phyloP scores from a whole-genome alignment of 2,797 vertebrate species.

The Coregonus sp. region DNA sequence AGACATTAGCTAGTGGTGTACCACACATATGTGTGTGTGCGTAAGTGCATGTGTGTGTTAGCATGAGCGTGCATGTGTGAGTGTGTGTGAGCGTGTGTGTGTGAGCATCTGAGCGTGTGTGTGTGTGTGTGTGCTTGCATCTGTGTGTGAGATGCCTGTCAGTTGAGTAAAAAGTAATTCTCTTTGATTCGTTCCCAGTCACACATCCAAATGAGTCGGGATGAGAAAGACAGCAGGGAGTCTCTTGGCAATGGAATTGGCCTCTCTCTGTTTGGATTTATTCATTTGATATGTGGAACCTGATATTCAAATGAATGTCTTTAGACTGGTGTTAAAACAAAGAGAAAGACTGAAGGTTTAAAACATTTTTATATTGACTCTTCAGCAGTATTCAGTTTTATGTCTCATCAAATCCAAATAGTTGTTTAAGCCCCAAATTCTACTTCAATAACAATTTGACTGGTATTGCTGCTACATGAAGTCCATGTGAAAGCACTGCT shows the following conservation, averaged over 20 bases:
- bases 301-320: conserved; percentile 41
- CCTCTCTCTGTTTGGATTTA: conserved; percentile 47
- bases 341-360: not conserved
- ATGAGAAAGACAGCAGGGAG: conserved; percentile 60
- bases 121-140: not conserved
- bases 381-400: conserved; percentile 33
- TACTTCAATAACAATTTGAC: not conserved
- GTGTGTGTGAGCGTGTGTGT: conserved; percentile 12
- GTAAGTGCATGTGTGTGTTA: conserved; percentile 11
- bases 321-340: conserved; percentile 46
- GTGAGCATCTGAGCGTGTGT: conserved; percentile 8
- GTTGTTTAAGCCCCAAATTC: conserved; percentile 21
- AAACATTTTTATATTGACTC: conserved; percentile 47
- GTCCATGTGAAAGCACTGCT: not conserved
- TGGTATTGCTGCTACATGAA: not conserved
- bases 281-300: conserved; percentile 44
- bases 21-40: conserved; percentile 9
- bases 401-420: conserved; percentile 36
- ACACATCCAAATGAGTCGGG: conserved; percentile 67
- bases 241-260: conserved; percentile 42
- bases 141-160: conserved; percentile 43
- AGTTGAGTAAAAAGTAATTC: conserved; percentile 59
- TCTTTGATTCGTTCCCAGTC: conserved; percentile 69
- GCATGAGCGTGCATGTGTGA: conserved; percentile 8
- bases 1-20: not conserved